Base-by-base conservation (phyloP, 2,888 invertebrate species). In the Drosophila diplacantha region DNA sequence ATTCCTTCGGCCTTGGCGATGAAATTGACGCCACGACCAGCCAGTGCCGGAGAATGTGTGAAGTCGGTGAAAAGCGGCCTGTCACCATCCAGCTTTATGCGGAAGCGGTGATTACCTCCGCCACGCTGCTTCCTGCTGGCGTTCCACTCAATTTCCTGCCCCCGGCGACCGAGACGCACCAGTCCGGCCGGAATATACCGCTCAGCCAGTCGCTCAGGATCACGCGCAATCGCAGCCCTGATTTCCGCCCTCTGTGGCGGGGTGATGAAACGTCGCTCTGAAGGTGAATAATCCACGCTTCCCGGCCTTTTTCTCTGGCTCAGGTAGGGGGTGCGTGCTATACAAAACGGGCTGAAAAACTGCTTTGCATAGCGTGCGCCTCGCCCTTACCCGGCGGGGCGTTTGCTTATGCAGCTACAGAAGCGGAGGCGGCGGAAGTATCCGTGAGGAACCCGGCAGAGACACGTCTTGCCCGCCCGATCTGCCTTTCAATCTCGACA, bases 1-100 rank as follows among this genome's bases (percentile, higher is more conserved):
- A 43, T 43, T 43, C 43, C 43, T 43, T 43, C 43, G 43, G 43
- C 43, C 43, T 43, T 43, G 43, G 43, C 43, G 43, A 43, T 43
- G 43, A 43, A 43, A 43, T 43, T 43, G 43, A 43, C 43, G 43
- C 43, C 43, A 43, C 43, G 43, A 43, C 43, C 43, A 43, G 43
- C 43, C 43, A 43, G 43, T 43, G 43, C 43, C 43, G 43, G 43
- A 43, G 43, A 43, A 43, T 43, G 43, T 43, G 43, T 43, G 43
- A 43, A 43, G 43, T 43, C 43, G 43, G 43, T 43, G 43, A 43
- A 43, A 43, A 43, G 43, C 43, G 43, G 43, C 43, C 43, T 43
- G 43, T 43, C 43, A 43, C 43, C 43, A 43, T 43, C 43, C 43
- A 43, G 43, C 43, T 43, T 43, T 43, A 43, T 43, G 43, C 43